Percentiles rank a stretch among this genome's conserved stretches.
phyloP scores from a whole-genome alignment of 2,797 vertebrate genomes.

The Alfaro cultratus region DNA sequence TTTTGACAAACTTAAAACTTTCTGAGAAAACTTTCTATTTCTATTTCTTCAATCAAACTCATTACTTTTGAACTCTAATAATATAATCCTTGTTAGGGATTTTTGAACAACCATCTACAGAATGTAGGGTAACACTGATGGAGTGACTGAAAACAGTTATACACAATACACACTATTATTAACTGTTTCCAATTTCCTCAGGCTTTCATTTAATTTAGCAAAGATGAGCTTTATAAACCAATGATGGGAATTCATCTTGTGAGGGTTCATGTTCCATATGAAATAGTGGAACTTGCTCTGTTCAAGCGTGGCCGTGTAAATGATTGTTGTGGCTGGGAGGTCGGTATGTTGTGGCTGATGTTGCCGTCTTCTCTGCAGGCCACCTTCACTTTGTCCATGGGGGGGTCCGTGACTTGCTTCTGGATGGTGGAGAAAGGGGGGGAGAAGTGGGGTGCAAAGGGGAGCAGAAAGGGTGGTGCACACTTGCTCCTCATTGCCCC shows the following conservation, averaged over 20 bases:
- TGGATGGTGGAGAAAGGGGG: slow-evolving; percentile 47
- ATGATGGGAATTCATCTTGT: slow-evolving; percentile 42
- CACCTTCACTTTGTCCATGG: slow-evolving; percentile 35
- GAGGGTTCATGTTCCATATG: slow-evolving; percentile 31
- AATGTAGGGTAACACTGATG: slow-evolving; percentile 40
- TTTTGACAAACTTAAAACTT: background rate
- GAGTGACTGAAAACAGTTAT: slow-evolving; percentile 59
- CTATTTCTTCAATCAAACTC: background rate
- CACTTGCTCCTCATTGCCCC: slow-evolving; percentile 88
- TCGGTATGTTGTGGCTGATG: slow-evolving; percentile 77
- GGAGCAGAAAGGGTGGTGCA: slow-evolving; percentile 26
- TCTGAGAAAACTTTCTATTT: background rate
- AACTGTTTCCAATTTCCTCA: slow-evolving; percentile 21
- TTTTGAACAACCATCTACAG: slow-evolving; percentile 13
- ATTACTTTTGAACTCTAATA: slow-evolving; percentile 11
- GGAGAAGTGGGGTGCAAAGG: slow-evolving; percentile 23
- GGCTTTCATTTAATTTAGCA: slow-evolving; percentile 42
- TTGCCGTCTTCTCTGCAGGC: slow-evolving; percentile 51
- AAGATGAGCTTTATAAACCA: slow-evolving; percentile 48
- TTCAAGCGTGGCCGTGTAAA: slow-evolving; percentile 64
- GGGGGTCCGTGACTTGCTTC: slow-evolving; percentile 48
- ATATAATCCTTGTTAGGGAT: slow-evolving; percentile 7
- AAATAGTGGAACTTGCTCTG: slow-evolving; percentile 40
- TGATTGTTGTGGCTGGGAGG: slow-evolving; percentile 77
- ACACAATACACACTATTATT: slow-evolving; percentile 62